phyloP scores from a whole-genome alignment of 1,140 invertebrate species.

The Trichogramma pretiosum region DNA sequence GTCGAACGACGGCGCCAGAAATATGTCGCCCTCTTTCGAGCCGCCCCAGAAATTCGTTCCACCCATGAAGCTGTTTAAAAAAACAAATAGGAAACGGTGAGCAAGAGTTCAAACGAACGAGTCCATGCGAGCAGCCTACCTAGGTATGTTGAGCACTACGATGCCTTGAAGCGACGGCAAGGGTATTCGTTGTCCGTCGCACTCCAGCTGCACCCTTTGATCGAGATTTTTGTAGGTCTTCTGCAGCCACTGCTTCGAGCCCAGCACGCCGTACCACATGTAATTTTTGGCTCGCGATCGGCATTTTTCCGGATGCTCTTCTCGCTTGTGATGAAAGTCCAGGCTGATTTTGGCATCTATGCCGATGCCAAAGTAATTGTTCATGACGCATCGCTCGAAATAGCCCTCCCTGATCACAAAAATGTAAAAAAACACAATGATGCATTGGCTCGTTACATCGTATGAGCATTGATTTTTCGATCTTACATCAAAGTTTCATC shows the following conservation, averaged over 20 bases:
- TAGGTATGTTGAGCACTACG: constrained; percentile 94
- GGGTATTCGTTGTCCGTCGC: constrained; percentile 84
- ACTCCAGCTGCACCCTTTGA: constrained; percentile 86
- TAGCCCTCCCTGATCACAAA: constrained; percentile 65
- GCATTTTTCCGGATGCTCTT: constrained; percentile 97
- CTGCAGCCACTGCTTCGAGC: constrained; percentile 82
- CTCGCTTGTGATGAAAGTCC: constrained; percentile 95
- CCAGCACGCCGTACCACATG: constrained; percentile 95
- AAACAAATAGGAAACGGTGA: constrained; percentile 1
- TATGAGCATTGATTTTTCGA: constrained; percentile 12
- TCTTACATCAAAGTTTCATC: constrained; percentile 74
- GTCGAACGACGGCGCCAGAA: constrained; percentile 82
- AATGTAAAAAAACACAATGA: constrained; percentile 1
- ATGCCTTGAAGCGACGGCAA: constrained; percentile 91
- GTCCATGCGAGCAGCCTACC: constrained; percentile 39
- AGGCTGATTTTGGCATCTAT: constrained; percentile 97
- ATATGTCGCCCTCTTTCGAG: constrained; percentile 78
- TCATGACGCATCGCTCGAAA: constrained; percentile 94
- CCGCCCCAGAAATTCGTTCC: constrained; percentile 98
- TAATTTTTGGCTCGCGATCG: constrained; percentile 88
- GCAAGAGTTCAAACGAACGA: neutral
- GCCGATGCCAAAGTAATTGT: constrained; percentile 98
- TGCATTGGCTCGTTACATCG: neutral
- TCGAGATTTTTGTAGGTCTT: constrained; percentile 95
- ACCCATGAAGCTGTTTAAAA: constrained; percentile 75